Base-by-base conservation (phyloP, 2,113 vertebrate genomes). In the Copsychus sechellarum region DNA sequence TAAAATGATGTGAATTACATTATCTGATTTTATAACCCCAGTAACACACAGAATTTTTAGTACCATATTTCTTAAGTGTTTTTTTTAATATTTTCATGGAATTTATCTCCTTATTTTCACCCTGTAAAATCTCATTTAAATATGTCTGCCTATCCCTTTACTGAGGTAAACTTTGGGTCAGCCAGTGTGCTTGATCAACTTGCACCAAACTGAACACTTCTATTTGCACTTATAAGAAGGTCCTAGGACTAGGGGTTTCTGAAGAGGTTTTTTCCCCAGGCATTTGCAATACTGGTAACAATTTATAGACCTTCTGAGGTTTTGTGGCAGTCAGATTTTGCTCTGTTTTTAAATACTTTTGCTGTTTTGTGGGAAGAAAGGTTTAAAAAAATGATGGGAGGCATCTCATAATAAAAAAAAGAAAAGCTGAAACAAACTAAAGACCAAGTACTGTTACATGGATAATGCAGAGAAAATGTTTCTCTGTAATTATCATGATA, bases 401-500 rank as follows among this genome's bases (percentile, higher is more conserved):
- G 28, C 12, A 34, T 62, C 57, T 95, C 31, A 34, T 29, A 81
- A 20, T 58, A 40, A 70, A 69, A 54, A 78, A 33, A 4, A 29
- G 34, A 86, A 94, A 73, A 81, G 36, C 43, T 58, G 76, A 89
- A 91, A 91, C 14, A 24, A 70, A 90, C 9, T 60, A 57, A 81
- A 88, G 45, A 65, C 8, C 20, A 54, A 83, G 20, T 62, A 47
- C 17, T 50, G 31, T 54, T 20, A 77, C 84, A 62, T 38, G 34
- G 9, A 60, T 86, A 81, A 77, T 36, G 25, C 36, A 61, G 45
- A 47, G 36, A 77, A 95, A 90, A 67, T 48, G 20, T 24, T 71
- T 80, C 71, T 78, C 43, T 62, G 11, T 43, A 51, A 22, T 92
- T 64, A 82, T 61, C 8, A 5, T 2, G 1, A 12, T 36, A 25